Evolutionary conservation across 2,888 invertebrate genomes (phyloP).

Genomic region (Acrobasis suavella): DNA sequence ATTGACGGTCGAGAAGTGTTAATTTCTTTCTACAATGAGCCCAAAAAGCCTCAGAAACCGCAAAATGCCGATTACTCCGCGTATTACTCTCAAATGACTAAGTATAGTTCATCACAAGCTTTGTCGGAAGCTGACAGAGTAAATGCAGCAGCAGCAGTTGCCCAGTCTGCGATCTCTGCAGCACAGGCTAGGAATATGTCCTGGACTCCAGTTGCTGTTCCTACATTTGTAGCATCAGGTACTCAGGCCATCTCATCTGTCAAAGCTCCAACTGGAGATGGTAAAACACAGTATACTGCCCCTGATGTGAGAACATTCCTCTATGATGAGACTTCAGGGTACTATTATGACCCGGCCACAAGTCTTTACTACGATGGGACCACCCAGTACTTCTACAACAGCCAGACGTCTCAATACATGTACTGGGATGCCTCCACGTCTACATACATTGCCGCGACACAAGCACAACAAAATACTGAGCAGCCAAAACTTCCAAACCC

Average conservation of each 20-base stretch:
- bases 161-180: slow-evolving; percentile 90
- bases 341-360: slow-evolving; percentile 96
- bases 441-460: slow-evolving; percentile 83
- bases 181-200: slow-evolving; percentile 74
- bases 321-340: slow-evolving; percentile 97
- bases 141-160: slow-evolving; percentile 94
- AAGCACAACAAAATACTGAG: slow-evolving; percentile 62
- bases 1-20: slow-evolving; percentile 85
- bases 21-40: slow-evolving; percentile 70
- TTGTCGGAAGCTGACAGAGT: slow-evolving; percentile 87
- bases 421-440: slow-evolving; percentile 94
- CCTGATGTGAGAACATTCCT: slow-evolving; percentile 96
- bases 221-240: slow-evolving; percentile 66
- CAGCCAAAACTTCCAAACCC: slow-evolving; percentile 59
- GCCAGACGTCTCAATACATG: slow-evolving; percentile 93
- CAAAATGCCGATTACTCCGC: slow-evolving; percentile 54
- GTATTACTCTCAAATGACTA: slow-evolving; percentile 65
- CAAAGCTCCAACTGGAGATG: slow-evolving; percentile 83
- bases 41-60: slow-evolving; percentile 58
- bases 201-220: slow-evolving; percentile 81
- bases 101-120: slow-evolving; percentile 85
- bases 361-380: slow-evolving; percentile 98
- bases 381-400: slow-evolving; percentile 98
- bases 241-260: slow-evolving; percentile 64
- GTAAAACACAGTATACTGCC: slow-evolving; percentile 85